phyloP scores from a whole-genome alignment of 2,113 vertebrate genomes.

The Cyanoramphus novaezelandiae region DNA sequence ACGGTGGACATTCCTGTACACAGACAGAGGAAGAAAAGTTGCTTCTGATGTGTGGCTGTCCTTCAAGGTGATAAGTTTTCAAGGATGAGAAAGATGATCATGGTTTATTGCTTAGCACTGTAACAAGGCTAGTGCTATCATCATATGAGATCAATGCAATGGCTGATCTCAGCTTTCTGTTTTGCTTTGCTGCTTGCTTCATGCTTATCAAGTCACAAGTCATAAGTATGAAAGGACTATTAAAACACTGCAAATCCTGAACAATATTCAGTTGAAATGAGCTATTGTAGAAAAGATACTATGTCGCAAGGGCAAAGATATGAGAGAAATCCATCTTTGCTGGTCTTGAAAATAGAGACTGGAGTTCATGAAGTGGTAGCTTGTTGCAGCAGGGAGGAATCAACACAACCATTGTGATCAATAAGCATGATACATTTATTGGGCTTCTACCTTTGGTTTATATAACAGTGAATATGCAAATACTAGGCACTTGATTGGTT shows the following conservation, averaged over 20 bases:
- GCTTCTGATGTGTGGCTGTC: not conserved
- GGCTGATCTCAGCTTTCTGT: not conserved
- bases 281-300: not conserved
- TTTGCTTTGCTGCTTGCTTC: not conserved
- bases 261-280: not conserved
- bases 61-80: not conserved
- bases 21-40: not conserved
- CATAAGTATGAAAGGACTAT: not conserved
- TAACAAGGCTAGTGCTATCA: not conserved
- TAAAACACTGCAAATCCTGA: not conserved
- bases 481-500: too few relatives aligned
- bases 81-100: not conserved
- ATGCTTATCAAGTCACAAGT: not conserved
- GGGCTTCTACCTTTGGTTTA: too few relatives aligned
- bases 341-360: not conserved
- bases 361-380: fast-evolving
- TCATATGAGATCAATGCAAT: not conserved
- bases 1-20: not conserved
- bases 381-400: too few relatives aligned
- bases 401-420: too few relatives aligned
- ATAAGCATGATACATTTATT: too few relatives aligned
- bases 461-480: too few relatives aligned
- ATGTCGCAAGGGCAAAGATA: not conserved
- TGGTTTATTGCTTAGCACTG: not conserved
- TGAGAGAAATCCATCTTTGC: not conserved